phyloP scores from a whole-genome alignment of 2,888 invertebrate species.

The Pandemis cinnamomeana region DNA sequence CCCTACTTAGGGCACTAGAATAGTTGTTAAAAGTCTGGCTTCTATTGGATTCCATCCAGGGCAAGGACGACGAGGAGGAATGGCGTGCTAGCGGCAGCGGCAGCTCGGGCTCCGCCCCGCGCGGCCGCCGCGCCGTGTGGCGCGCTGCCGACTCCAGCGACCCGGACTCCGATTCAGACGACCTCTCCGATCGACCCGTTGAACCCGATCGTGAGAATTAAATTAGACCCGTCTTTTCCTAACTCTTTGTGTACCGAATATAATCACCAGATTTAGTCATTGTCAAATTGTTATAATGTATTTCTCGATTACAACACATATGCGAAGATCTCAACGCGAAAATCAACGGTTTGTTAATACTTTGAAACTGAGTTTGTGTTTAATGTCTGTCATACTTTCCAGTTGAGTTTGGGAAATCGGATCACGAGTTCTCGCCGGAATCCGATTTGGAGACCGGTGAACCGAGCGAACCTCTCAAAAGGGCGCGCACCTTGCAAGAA shows the following conservation, averaged over 20 bases:
- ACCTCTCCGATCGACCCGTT: constrained; percentile 71
- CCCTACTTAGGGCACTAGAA: no score
- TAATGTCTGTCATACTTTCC: constrained; percentile 26
- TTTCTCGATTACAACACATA: no score
- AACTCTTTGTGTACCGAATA: no score
- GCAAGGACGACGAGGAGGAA: constrained; percentile 73
- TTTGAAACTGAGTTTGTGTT: neutral
- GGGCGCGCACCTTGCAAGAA: constrained; percentile 94
- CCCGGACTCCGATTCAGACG: constrained; percentile 75
- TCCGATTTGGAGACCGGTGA: constrained; percentile 90
- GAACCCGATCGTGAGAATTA: constrained; percentile 65
- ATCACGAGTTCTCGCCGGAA: constrained; percentile 97
- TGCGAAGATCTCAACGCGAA: no score
- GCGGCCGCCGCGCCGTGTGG: constrained; percentile 53
- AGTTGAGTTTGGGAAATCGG: constrained; percentile 87
- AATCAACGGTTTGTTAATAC: neutral
- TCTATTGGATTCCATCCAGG: constrained; percentile 47
- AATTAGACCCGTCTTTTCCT: neutral
- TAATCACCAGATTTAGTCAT: no score
- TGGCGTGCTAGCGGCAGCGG: constrained; percentile 69
- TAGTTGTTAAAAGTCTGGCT: no score
- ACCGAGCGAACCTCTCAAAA: constrained; percentile 89
- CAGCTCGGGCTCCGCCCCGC: constrained; percentile 54
- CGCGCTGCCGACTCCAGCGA: constrained; percentile 69
- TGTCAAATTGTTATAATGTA: no score